These are phyloP conservation scores for Archaeoteleia sp. DNA, from an alignment of 2,888 invertebrate species.

Conservation along the genomic window DNA sequence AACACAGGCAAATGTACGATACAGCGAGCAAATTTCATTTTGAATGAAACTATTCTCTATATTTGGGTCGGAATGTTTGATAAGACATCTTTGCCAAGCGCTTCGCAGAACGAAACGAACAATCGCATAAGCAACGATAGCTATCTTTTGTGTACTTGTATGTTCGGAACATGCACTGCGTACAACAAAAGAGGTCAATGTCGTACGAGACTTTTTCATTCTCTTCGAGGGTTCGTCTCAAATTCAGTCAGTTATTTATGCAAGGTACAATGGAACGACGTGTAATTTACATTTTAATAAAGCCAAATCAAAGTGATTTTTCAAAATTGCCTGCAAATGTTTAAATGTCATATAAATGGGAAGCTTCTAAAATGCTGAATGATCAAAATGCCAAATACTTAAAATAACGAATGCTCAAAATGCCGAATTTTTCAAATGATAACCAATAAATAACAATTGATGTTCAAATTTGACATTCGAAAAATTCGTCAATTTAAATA, in stretches of 20 bases:
- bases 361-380: too few species aligned
- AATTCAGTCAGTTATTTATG: constrained; percentile 43
- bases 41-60: constrained; percentile 18
- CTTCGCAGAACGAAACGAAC: constrained; percentile 30
- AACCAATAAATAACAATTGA: too few species aligned
- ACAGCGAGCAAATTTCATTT: constrained; percentile 20
- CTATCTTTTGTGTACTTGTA: constrained; percentile 38
- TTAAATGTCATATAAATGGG: too few species aligned
- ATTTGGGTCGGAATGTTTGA: constrained; percentile 27
- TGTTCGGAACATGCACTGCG: constrained; percentile 24
- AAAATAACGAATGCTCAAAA: too few species aligned
- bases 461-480: too few species aligned
- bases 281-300: constrained; percentile 40
- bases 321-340: too few species aligned
- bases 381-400: too few species aligned
- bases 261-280: constrained; percentile 20
- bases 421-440: too few species aligned
- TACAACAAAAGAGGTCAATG: constrained; percentile 50
- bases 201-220: constrained; percentile 34
- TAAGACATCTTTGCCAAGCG: constrained; percentile 36
- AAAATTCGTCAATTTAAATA: too few species aligned
- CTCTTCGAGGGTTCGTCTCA: constrained; percentile 28
- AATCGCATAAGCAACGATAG: constrained; percentile 42
- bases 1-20: constrained; percentile 6
- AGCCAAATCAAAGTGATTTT: constrained; percentile 22